A percentile compares a stretch with the other conserved stretches of the same genome.
Evolutionary conservation across 2,113 vertebrate genomes (phyloP).

Genomic region (Ictidomys tridecemlineatus): DNA sequence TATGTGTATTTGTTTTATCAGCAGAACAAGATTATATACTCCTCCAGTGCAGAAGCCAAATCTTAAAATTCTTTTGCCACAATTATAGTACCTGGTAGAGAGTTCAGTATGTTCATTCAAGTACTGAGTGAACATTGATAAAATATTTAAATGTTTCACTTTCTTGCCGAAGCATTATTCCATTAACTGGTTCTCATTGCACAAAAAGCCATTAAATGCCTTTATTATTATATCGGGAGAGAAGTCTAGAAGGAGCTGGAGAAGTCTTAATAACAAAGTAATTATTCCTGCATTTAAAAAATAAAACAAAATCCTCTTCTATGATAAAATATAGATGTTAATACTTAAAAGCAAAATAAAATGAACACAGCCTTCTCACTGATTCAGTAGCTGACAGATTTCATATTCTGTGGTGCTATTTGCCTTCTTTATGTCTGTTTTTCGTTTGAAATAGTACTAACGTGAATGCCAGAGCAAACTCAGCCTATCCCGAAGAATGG

Average conservation of each 20-base stretch:
- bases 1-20: background rate
- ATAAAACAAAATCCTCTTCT: background rate
- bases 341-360: slow-evolving; percentile 44
- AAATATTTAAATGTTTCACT: slow-evolving; percentile 3
- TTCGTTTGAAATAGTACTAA: background rate
- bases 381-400: slow-evolving; percentile 33
- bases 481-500: background rate
- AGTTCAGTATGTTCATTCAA: background rate
- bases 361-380: background rate
- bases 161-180: background rate
- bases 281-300: slow-evolving; percentile 10
- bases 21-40: background rate
- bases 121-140: background rate
- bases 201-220: background rate
- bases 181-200: background rate
- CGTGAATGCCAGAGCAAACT: background rate
- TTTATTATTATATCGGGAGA: background rate
- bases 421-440: slow-evolving; percentile 47
- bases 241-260: background rate
- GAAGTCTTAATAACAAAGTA: slow-evolving; percentile 33
- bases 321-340: background rate
- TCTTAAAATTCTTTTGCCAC: background rate
- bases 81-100: background rate
- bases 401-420: background rate
- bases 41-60: background rate